Conservation (phyloP, 2,888 invertebrate species). For the Dione vanillae region DNA sequence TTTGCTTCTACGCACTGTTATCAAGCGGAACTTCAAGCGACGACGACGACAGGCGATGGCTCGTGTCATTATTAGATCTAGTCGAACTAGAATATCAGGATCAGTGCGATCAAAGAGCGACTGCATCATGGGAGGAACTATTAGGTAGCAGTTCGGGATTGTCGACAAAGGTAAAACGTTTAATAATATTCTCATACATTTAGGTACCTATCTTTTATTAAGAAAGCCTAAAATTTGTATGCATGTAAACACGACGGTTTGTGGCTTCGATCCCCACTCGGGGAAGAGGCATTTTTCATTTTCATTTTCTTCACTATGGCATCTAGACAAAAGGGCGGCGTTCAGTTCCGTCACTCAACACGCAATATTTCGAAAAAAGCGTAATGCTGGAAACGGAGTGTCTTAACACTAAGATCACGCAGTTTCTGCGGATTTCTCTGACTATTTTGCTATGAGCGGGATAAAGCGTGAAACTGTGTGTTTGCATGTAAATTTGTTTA, state of each 20-base stretch:
- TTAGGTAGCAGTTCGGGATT: slow-evolving; percentile 65
- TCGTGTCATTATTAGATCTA: slow-evolving; percentile 70
- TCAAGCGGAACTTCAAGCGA: slow-evolving; percentile 69
- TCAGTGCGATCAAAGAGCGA: slow-evolving; percentile 70
- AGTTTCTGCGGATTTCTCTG: too few species aligned
- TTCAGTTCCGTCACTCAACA: not conserved
- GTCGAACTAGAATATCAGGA: slow-evolving; percentile 80
- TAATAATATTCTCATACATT: too few species aligned
- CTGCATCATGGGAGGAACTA: slow-evolving; percentile 73
- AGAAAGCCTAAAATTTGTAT: too few species aligned
- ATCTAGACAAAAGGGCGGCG: not conserved
- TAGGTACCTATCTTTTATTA: too few species aligned
- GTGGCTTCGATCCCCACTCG: not conserved
- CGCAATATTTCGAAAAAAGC: too few species aligned
- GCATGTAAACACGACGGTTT: not conserved
- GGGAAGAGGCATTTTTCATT: not conserved
- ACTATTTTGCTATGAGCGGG: too few species aligned
- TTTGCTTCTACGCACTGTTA: slow-evolving; percentile 65
- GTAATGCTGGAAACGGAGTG: too few species aligned
- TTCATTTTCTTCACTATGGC: not conserved
- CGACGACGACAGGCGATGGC: slow-evolving; percentile 70
- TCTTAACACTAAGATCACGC: too few species aligned
- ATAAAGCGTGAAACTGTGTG: too few species aligned
- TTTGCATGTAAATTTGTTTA: too few species aligned
- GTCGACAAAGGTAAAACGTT: slow-evolving; percentile 59